Evolutionary conservation across 1,140 invertebrate species (phyloP).

Genomic region (Drosophila triauraria): DNA sequence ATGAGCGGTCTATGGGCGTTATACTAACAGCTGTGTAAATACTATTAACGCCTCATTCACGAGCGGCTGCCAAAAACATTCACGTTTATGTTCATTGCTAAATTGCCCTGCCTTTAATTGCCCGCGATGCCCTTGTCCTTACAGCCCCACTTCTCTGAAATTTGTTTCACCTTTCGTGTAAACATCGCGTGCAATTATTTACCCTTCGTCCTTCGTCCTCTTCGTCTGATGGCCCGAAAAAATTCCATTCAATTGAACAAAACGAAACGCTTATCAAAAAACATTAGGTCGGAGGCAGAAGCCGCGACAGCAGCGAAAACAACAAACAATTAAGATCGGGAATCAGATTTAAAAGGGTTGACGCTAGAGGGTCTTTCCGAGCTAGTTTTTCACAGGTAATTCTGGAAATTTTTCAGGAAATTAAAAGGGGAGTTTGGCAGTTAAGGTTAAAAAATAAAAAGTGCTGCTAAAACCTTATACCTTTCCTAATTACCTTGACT

Average conservation of each 20-base stretch:
- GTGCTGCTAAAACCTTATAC: neutral
- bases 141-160: constrained; percentile 28
- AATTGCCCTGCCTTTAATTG: constrained; percentile 53
- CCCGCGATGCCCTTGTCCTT: constrained; percentile 25
- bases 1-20: constrained; percentile 30
- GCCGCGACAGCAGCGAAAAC: constrained; percentile 24
- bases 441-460: neutral
- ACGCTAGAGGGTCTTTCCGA: neutral
- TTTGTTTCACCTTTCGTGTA: constrained; percentile 64
- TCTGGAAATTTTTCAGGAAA: neutral
- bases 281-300: constrained; percentile 43
- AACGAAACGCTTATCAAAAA: constrained; percentile 68
- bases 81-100: constrained; percentile 63
- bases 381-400: constrained; percentile 14
- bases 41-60: constrained; percentile 67
- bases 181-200: constrained; percentile 79
- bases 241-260: constrained; percentile 63
- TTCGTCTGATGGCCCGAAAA: constrained; percentile 13
- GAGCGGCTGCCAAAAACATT: constrained; percentile 55
- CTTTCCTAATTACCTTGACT: no score
- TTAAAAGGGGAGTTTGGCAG: neutral
- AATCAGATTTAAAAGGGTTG: constrained; percentile 20
- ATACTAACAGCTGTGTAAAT: constrained; percentile 57
- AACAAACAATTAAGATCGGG: constrained; percentile 68
- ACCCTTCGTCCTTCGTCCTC: constrained; percentile 14